Evolutionary conservation across 1,140 invertebrate genomes (phyloP), one percentile per base, ranked within the genome.

Genomic region (Macrocentrus cingulum): DNA sequence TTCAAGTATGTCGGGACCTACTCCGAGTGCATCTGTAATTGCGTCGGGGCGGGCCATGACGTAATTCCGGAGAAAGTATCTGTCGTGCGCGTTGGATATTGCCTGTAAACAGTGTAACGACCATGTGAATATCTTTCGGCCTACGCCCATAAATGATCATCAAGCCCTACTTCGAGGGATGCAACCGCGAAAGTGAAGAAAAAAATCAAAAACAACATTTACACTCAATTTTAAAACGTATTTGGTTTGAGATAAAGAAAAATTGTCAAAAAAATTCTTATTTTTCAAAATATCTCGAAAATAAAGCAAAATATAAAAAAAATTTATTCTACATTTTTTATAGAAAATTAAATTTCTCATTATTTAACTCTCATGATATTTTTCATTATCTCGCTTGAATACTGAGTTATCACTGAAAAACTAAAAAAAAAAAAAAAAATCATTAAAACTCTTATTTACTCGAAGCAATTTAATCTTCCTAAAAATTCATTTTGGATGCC

Each of bases 11-110:
- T 29, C 4, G 54, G 39, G 36, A 61, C 22, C 29, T 46, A 11
- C 58, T 48, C 49, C 49, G 53, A 8, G 9, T 61, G 37, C 2
- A 46, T 62, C 39, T 56, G 15, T 51, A 62, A 42, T 44, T 51
- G 13, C 39, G n/a, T 58, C 44, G 42, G 18, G 37, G 15, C 23
- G 16, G 39, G 19, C 45, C 42, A 52, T 68, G 63, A 65, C 56
- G 65, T 56, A 66, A 68, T 63, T 54, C 22, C 56, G 57, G 65
- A 64, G 66, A 68, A 64, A 68, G 62, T 39, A 37, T 37, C 46
- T 36, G 9, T 50, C 34, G 9, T 20, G 44, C 60, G 32, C 54
- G 48, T 58, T 53, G 48, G 56, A 58, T 29, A n/a, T 34, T 20
- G n/a, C 39, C n/a, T 15, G 7, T 42, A 19, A 44, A 11, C 6